Conservation (phyloP, 2,888 invertebrate genomes). For the Thymelicus acteon region DNA sequence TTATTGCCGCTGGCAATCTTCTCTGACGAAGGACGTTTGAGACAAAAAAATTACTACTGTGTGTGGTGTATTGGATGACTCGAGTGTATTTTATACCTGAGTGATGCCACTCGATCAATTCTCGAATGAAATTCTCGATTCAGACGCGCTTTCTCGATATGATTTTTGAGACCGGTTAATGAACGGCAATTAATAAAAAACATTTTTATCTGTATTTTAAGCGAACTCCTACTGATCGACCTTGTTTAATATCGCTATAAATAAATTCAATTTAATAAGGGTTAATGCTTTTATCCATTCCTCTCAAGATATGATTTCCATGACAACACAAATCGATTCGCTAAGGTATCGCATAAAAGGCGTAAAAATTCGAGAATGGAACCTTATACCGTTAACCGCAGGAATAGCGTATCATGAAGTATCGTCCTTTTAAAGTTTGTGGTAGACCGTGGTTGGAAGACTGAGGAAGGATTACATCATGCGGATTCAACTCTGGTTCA, state of each 20-base stretch:
- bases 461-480: too few species aligned
- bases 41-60: slow-evolving; percentile 38
- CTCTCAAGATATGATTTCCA: background rate
- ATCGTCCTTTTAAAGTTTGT: too few species aligned
- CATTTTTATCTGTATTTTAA: slow-evolving; percentile 13
- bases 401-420: background rate
- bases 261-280: background rate
- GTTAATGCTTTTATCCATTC: background rate
- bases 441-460: too few species aligned
- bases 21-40: slow-evolving; percentile 33
- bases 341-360: background rate
- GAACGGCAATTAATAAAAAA: slow-evolving; percentile 14
- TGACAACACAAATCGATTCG: background rate
- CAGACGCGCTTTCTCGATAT: slow-evolving; percentile 28
- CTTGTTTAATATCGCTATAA: background rate
- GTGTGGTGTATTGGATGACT: slow-evolving; percentile 7
- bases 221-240: background rate
- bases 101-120: slow-evolving; percentile 14
- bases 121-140: slow-evolving; percentile 23
- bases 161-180: slow-evolving; percentile 25
- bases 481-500: too few species aligned
- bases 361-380: slow-evolving; percentile 1
- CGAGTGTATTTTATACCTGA: slow-evolving; percentile 17
- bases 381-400: background rate
- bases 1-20: slow-evolving; percentile 38